Evolutionary conservation across 2,888 invertebrate genomes (phyloP), one percentile per base, ranked within the genome.

Genomic region (Actias luna): DNA sequence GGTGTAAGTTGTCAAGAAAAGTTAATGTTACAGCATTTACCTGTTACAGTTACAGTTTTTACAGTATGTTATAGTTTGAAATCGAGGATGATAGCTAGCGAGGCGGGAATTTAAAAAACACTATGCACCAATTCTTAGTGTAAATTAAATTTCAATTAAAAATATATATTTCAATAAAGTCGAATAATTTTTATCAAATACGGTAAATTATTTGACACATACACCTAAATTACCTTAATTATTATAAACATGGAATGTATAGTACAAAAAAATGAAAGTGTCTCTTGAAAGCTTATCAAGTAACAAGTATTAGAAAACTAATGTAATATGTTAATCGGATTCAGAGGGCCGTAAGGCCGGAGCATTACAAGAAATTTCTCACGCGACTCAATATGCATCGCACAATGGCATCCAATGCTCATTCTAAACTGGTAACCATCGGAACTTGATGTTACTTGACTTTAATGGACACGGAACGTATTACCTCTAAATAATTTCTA

Each of bases 361-460:
- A 25, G 55, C 55, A 18, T 55, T 58, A 60, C 12, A 36, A 42
- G 22, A 60, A 33, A 39, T 42, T 58, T n/a, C 18, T 62, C 58
- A 58, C 63, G 39, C 52, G 62, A 50, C 25, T 2, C 22, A 22
- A 50, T 50, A 50, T 12, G 25, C 10, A 50, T 64, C 46, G 58
- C 60, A 64, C 58, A 63, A 57, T 62, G 55, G 59, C 18, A 52
- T 39, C 55, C 0, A 29, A 62, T 60, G 18, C 8, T 50, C 14
- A 61, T 25, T 14, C 55, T 18, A 25, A 52, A 52, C 50, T 52
- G 50, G 27, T 52, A 29, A 55, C n/a, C 16, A n/a, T 55, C 5
- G 29, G 16, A 29, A 4, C 7, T n/a, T 25, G n/a, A 55, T 29
- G 27, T 55, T 29, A 55, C 29, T 55, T 55, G n/a, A 29, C 55